Evolutionary conservation across 2,888 invertebrate species (phyloP).

Genomic region (Homarus gammarus): DNA sequence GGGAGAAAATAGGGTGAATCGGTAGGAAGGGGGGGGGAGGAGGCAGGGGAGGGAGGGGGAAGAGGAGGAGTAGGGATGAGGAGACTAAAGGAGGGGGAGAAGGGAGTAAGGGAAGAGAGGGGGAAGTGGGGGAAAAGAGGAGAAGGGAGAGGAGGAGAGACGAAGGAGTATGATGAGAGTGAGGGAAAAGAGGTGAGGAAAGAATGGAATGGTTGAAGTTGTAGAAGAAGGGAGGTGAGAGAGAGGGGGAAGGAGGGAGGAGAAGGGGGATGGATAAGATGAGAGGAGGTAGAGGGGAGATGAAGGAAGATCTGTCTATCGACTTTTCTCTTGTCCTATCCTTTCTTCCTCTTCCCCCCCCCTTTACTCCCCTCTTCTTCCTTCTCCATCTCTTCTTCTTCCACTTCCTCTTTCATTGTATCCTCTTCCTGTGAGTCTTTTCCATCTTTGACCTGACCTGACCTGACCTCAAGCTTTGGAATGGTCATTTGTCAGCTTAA

Average conservation of each 20-base stretch:
- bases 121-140: neutral
- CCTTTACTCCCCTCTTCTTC: neutral
- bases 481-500: slow-evolving; percentile 17
- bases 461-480: slow-evolving; percentile 9
- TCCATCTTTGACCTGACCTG: slow-evolving; percentile 17
- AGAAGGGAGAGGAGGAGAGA: neutral
- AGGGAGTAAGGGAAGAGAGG: neutral
- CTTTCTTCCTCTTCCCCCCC: neutral
- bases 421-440: too few relatives aligned
- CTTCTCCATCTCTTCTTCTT: neutral
- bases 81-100: neutral
- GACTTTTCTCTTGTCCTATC: neutral
- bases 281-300: slow-evolving; percentile 41
- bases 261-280: slow-evolving; percentile 27
- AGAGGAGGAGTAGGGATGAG: too few relatives aligned
- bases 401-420: neutral
- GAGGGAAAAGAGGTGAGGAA: neutral
- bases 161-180: too few relatives aligned
- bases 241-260: neutral
- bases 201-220: neutral
- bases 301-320: neutral
- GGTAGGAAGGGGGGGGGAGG: neutral
- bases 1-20: neutral
- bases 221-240: neutral
- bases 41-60: neutral